These are phyloP conservation scores for Eupsilia transversa DNA, from an alignment of 2,888 invertebrate genomes.

Conservation along the genomic window DNA sequence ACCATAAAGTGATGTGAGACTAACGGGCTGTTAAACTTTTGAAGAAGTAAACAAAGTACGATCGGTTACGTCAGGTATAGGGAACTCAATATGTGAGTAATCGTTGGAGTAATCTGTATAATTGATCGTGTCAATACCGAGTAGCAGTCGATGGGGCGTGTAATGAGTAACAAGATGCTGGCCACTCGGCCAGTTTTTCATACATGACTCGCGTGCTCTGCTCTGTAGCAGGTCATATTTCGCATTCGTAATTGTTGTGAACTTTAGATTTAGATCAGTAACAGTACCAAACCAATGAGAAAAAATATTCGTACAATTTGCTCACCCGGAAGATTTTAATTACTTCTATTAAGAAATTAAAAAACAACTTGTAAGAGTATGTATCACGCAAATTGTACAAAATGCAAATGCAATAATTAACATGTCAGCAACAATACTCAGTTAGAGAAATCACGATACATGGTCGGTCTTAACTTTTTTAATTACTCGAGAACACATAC, in stretches of 20 bases:
- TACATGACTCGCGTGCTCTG: slow-evolving; percentile 62
- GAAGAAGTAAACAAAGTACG: slow-evolving; percentile 26
- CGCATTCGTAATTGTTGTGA: slow-evolving; percentile 52
- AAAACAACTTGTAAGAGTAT: slow-evolving; percentile 28
- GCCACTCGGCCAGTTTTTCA: slow-evolving; percentile 68
- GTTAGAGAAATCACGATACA: slow-evolving; percentile 55
- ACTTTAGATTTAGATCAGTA: slow-evolving; percentile 46
- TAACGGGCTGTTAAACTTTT: slow-evolving; percentile 37
- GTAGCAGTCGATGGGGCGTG: slow-evolving; percentile 67
- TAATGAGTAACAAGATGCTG: slow-evolving; percentile 69
- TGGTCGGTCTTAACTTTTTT: slow-evolving; percentile 44
- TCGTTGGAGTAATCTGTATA: slow-evolving; percentile 58
- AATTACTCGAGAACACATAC: slow-evolving; percentile 47
- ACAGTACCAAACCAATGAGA: slow-evolving; percentile 32
- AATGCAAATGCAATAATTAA: slow-evolving; percentile 57
- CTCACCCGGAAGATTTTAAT: slow-evolving; percentile 46
- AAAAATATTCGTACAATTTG: slow-evolving; percentile 31
- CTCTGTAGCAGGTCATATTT: slow-evolving; percentile 57
- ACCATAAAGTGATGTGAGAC: slow-evolving; percentile 26
- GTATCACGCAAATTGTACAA: slow-evolving; percentile 34
- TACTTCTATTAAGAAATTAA: slow-evolving; percentile 9
- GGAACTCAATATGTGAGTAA: slow-evolving; percentile 43
- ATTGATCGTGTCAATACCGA: slow-evolving; percentile 66
- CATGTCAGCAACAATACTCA: slow-evolving; percentile 58
- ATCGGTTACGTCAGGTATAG: slow-evolving; percentile 36